phyloP scores from a whole-genome alignment of 2,888 invertebrate genomes.

The Anoplius nigerrimus region DNA sequence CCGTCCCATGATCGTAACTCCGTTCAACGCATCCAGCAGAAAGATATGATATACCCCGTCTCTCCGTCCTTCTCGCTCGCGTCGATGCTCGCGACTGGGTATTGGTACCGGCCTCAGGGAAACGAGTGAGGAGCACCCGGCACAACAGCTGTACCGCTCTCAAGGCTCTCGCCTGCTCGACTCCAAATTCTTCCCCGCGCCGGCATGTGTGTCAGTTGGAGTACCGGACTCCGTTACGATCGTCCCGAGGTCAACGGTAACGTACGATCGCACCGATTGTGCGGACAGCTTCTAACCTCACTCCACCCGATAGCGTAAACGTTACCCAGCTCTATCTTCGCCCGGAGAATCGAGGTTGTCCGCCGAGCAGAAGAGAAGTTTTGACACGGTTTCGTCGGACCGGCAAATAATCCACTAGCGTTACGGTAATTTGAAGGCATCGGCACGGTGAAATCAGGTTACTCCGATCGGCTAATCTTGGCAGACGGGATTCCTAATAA shows the following conservation, averaged over 20 bases:
- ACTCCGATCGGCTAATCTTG: too few species aligned
- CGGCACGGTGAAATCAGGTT: too few species aligned
- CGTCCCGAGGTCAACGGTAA: too few species aligned
- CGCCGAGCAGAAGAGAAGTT: too few species aligned
- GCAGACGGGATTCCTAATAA: too few species aligned
- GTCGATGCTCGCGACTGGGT: conserved; percentile 9
- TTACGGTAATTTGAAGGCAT: too few species aligned
- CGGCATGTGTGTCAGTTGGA: conserved; percentile 16
- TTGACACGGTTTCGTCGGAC: too few species aligned
- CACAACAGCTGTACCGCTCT: conserved; percentile 38
- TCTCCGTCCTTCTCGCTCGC: neutral
- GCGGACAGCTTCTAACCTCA: too few species aligned
- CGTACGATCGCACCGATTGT: too few species aligned
- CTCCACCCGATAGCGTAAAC: neutral
- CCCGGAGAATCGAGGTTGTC: neutral
- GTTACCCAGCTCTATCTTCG: neutral
- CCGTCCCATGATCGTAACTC: neutral
- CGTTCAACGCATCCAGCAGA: conserved; percentile 9
- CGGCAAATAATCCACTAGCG: too few species aligned
- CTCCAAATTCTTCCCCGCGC: conserved; percentile 40
- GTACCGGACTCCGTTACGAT: too few species aligned
- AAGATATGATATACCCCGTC: conserved; percentile 7
- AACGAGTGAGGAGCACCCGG: conserved; percentile 35
- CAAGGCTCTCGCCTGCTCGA: conserved; percentile 15
- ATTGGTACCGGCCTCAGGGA: conserved; percentile 23